A percentile compares a stretch with the other conserved stretches of the same genome.
Conservation (phyloP, 2,797 vertebrate genomes). For the Oreochromis grahami region DNA sequence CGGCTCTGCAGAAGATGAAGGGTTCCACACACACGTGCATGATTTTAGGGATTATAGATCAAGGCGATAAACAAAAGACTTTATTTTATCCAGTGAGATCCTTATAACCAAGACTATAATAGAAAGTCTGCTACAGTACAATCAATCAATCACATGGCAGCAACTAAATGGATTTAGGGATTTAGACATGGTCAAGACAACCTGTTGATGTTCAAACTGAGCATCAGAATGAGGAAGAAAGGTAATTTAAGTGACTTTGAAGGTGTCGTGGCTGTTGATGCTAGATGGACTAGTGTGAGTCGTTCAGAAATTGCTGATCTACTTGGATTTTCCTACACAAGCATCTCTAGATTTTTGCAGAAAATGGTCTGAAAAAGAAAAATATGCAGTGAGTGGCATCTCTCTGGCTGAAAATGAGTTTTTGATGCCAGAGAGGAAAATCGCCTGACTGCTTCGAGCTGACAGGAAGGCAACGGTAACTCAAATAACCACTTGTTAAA, state of each 20-base stretch:
- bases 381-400: neutral
- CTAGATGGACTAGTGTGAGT: neutral
- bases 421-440: neutral
- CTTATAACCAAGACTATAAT: no score
- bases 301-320: neutral
- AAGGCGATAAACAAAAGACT: neutral
- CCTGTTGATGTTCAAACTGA: neutral
- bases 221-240: neutral
- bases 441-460: neutral
- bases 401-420: neutral
- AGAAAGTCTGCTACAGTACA: neutral
- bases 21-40: neutral
- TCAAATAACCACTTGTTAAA: neutral
- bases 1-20: neutral
- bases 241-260: neutral
- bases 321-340: neutral
- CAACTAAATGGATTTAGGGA: neutral
- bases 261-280: neutral
- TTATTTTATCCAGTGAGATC: neutral
- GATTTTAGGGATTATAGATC: neutral
- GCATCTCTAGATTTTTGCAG: neutral
- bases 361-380: neutral
- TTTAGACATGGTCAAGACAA: neutral
- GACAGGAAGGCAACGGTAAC: neutral
- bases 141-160: neutral